A percentile compares a stretch with the other conserved stretches of the same genome.
Evolutionary conservation across 2,888 invertebrate genomes (phyloP).

Genomic region (Meiosimyza platycephala): DNA sequence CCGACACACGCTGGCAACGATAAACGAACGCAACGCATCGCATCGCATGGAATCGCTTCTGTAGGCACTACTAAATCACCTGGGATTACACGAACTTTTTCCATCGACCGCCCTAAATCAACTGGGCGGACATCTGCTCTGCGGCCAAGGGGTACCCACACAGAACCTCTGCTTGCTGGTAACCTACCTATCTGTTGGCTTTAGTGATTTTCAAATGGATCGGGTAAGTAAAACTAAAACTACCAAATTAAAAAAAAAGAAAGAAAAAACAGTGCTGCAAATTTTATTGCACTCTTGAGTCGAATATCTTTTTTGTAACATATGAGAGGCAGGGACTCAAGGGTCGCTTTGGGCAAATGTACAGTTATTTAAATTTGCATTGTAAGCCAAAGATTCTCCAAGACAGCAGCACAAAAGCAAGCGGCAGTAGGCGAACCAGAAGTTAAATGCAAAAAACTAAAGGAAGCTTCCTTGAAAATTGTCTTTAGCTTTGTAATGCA

Average conservation of each 20-base stretch:
- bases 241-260: slow-evolving; percentile 9
- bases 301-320: slow-evolving; percentile 4
- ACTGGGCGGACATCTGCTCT: slow-evolving; percentile 60
- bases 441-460: slow-evolving; percentile 4
- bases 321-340: neutral
- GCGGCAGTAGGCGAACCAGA: neutral
- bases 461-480: slow-evolving; percentile 25
- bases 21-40: neutral
- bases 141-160: slow-evolving; percentile 57
- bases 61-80: slow-evolving; percentile 61
- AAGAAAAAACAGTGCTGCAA: slow-evolving; percentile 45
- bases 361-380: slow-evolving; percentile 34
- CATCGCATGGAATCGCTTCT: slow-evolving; percentile 32
- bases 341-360: neutral
- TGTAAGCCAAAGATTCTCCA: slow-evolving; percentile 2
- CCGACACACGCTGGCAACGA: slow-evolving; percentile 24
- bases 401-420: neutral
- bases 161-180: slow-evolving; percentile 59
- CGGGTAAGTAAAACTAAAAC: slow-evolving; percentile 58
- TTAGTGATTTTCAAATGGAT: slow-evolving; percentile 64
- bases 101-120: slow-evolving; percentile 61
- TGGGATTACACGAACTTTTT: slow-evolving; percentile 61
- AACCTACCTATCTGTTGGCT: slow-evolving; percentile 61
- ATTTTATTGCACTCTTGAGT: slow-evolving; percentile 59
- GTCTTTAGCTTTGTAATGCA: slow-evolving; percentile 18